Base-by-base conservation (phyloP, 2,888 invertebrate genomes). In the Lasioglossum leucozonium region DNA sequence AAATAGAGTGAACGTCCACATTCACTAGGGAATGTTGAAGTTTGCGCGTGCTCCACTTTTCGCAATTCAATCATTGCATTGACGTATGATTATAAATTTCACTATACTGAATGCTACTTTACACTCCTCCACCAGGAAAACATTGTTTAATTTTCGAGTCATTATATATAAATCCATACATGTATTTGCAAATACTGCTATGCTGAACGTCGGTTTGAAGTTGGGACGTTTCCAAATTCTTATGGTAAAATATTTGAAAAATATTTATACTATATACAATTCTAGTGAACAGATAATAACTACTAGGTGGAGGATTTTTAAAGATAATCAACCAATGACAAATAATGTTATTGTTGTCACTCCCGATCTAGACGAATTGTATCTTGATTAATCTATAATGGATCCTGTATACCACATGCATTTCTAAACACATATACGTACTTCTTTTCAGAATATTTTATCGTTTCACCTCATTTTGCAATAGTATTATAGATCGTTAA, bases 1-100 rank as follows among this genome's bases (percentile, higher is more conserved):
- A 82, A 92, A 91, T 83, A 81, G 85, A 58, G 86, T 87, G 26
- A 71, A 79, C 77, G 87, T 84, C 37, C 84, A 87, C 79, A 76
- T 91, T 72, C 92, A 95, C 89, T 95, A 95, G 95, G 94, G 93
- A 88, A 91, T 94, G 94, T 95, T 95, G 91, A 93, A 91, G 83
- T 84, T 84, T 85, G 37, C 44, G 55, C 18, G 40, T 77, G 86
- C 51, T 79, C 90, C 58, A 86, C 82, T 81, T 89, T 90, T 88
- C 80, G 47, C 44, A 40, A 81, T 76, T 81, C 81, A 40, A 85
- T 84, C 85, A 85, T 55, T 37, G 67, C 37, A 67, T 67, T 37
- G 67, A 67, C 67, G 37, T 37, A 67, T 22, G 67, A 67, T 67
- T 37, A 22, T 18, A 37, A n/a, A 67, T 22, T 67, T 11, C 37